Conservation (phyloP, 2,113 vertebrate genomes). For the Collichthys lucidus region DNA sequence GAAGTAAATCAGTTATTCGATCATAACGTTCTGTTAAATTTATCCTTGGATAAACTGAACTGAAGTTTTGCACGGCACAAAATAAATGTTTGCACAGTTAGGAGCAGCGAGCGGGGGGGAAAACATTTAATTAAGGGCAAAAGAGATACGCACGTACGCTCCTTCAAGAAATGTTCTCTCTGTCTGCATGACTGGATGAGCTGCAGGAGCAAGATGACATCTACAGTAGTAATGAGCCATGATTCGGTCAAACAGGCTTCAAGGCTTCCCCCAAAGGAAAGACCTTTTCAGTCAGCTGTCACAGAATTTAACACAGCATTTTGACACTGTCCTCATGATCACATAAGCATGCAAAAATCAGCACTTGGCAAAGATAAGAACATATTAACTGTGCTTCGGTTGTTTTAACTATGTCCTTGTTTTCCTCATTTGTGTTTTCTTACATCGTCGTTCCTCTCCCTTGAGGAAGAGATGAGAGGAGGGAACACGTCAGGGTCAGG, state of each 20-base stretch:
- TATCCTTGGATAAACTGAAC: neutral
- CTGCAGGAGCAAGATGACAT: conserved; percentile 58
- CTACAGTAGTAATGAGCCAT: conserved; percentile 43
- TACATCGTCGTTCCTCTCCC: neutral
- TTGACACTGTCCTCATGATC: neutral
- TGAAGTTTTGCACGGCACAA: neutral
- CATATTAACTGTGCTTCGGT: neutral
- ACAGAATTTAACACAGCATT: conserved; percentile 21
- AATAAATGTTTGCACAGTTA: neutral
- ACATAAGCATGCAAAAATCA: conserved; percentile 13
- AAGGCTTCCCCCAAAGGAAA: conserved; percentile 32
- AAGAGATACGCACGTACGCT: conserved; percentile 19
- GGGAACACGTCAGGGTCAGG: neutral
- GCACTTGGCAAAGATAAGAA: conserved; percentile 5
- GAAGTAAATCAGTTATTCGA: neutral
- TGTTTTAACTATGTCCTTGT: neutral
- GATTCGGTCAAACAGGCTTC: conserved; percentile 39
- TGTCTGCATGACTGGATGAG: conserved; percentile 49
- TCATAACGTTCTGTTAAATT: neutral
- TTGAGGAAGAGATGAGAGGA: neutral
- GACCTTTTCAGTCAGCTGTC: conserved; percentile 48
- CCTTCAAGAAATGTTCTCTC: conserved; percentile 41
- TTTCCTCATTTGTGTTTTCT: neutral
- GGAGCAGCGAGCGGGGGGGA: neutral
- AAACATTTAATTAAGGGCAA: conserved; percentile 31